These are phyloP conservation scores for Beroe ovata DNA, from an alignment of 37 sponge, comb jelly and placozoan species.

Conservation along the genomic window DNA sequence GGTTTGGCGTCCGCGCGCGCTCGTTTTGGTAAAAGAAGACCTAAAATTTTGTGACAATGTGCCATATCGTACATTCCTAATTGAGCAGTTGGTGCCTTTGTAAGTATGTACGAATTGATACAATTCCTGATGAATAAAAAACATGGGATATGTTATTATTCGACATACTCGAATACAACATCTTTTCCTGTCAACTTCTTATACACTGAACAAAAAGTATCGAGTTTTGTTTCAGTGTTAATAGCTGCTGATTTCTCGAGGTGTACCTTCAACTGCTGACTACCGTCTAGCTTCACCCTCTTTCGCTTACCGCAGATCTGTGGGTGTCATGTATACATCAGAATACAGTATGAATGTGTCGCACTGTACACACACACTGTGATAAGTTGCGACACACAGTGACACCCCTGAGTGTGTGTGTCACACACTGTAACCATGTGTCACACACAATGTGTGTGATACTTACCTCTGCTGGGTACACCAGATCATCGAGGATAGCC, in stretches of 20 bases:
- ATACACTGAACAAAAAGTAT: conserved; percentile 87
- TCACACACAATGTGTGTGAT: no score
- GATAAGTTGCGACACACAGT: neutral
- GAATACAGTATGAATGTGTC: neutral
- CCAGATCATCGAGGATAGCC: conserved; percentile 90
- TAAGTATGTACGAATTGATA: no score
- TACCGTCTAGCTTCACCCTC: conserved; percentile 87
- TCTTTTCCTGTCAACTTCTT: conserved; percentile 97
- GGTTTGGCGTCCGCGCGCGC: conserved; percentile 56
- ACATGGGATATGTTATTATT: neutral
- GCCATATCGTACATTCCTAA: no score
- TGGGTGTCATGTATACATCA: neutral
- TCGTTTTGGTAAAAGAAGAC: neutral
- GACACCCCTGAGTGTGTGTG: no score
- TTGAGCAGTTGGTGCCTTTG: no score
- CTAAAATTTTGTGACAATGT: no score
- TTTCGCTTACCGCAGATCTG: conserved; percentile 90
- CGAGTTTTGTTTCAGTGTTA: conserved; percentile 91
- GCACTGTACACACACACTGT: neutral
- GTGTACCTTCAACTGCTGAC: conserved; percentile 88
- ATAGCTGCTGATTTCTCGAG: conserved; percentile 86
- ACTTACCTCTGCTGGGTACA: conserved; percentile 85
- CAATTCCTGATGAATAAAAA: conserved; percentile 29
- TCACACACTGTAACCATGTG: no score
- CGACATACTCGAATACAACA: conserved; percentile 88